Conservation (phyloP, 2,888 invertebrate species). For the Pachliopta kotzebuea region DNA sequence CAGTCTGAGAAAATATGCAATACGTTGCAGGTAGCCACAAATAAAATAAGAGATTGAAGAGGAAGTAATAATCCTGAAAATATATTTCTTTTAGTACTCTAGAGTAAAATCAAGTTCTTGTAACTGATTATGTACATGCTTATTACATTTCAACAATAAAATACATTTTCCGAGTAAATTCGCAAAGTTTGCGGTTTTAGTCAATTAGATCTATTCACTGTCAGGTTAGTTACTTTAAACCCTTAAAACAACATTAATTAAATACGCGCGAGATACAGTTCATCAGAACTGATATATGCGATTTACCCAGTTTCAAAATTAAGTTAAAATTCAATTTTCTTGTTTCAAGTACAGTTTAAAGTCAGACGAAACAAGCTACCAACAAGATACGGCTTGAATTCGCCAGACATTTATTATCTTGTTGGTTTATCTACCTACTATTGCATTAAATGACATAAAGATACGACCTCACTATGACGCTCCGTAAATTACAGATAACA, state of each 20-base stretch:
- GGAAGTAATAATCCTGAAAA: too few species aligned
- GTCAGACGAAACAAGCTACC: slow-evolving; percentile 28
- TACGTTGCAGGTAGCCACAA: too few species aligned
- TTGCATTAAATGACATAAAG: slow-evolving; percentile 32
- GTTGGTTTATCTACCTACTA: slow-evolving; percentile 29
- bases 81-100: too few species aligned
- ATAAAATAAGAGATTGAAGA: too few species aligned
- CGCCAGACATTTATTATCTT: slow-evolving; percentile 32
- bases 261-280: slow-evolving; percentile 58
- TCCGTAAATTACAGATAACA: slow-evolving; percentile 23
- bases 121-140: too few species aligned
- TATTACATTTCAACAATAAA: slow-evolving; percentile 35
- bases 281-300: slow-evolving; percentile 57
- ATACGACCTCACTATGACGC: slow-evolving; percentile 23
- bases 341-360: slow-evolving; percentile 37
- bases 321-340: slow-evolving; percentile 58
- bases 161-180: slow-evolving; percentile 45
- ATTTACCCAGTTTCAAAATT: slow-evolving; percentile 56
- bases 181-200: slow-evolving; percentile 72
- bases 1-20: too few species aligned
- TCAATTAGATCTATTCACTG: slow-evolving; percentile 75
- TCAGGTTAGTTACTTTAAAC: slow-evolving; percentile 68
- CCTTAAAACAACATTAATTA: slow-evolving; percentile 69
- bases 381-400: slow-evolving; percentile 31
- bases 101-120: too few species aligned